These are phyloP conservation scores for Apamea anceps DNA, from an alignment of 2,888 invertebrate genomes.

Conservation along the genomic window DNA sequence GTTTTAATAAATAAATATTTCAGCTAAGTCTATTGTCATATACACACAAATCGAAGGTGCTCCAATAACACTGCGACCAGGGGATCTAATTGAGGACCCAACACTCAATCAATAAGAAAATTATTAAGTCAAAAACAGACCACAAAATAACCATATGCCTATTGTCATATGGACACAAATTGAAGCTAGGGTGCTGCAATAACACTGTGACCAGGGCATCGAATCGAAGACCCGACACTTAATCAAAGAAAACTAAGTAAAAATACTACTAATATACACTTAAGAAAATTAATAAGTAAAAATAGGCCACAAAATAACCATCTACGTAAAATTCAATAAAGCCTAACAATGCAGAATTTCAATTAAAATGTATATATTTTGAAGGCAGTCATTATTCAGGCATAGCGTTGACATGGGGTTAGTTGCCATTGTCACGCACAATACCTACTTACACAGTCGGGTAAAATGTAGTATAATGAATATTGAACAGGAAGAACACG, in stretches of 20 bases:
- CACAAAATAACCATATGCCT: not conserved
- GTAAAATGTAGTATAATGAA: conserved; percentile 48
- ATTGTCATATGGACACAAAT: too few relatives aligned
- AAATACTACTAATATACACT: too few relatives aligned
- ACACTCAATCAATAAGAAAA: not conserved
- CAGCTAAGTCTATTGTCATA: too few relatives aligned
- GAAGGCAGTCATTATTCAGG: conserved; percentile 50
- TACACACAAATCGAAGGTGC: not conserved
- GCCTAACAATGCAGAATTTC: conserved; percentile 15
- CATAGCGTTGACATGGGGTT: conserved; percentile 55
- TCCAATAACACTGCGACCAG: not conserved
- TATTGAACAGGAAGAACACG: conserved; percentile 45
- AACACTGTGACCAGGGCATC: too few relatives aligned
- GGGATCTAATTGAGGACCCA: not conserved
- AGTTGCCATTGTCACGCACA: conserved; percentile 43
- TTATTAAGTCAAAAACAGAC: conserved; percentile 10
- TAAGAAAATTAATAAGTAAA: conserved; percentile 3
- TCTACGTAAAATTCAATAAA: not conserved
- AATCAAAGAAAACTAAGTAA: too few relatives aligned
- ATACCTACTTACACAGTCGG: conserved; percentile 44
- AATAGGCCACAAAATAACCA: not conserved
- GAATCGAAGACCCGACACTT: too few relatives aligned
- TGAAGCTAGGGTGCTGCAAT: too few relatives aligned
- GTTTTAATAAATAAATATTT: too few relatives aligned
- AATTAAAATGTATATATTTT: conserved; percentile 53